Base-by-base conservation (phyloP, 30 jellyfish, hydroid and myxozoan species). In the Pseudorhiza aurosa region DNA sequence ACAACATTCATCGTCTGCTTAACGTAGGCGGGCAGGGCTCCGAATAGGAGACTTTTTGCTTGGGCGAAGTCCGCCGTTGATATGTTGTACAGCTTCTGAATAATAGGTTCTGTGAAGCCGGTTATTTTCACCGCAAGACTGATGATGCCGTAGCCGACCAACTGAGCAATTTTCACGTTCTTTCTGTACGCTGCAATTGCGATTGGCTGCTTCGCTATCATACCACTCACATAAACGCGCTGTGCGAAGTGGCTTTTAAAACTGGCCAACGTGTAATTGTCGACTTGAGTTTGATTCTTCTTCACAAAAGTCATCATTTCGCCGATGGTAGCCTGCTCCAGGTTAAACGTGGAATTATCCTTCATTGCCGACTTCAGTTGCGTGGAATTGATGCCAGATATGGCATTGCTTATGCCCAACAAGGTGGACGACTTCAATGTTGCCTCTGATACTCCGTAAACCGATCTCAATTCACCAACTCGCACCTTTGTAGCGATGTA, bases 1-100 rank as follows among this genome's bases (percentile, higher is more conserved):
- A 9, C 64, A 11, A 58, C 72, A 2, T 30, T 47, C 58, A 60
- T 39, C 18, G 46, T 46, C 26, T 4, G 37, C 27, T 77, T 77
- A 4, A 58, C 89, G 25, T 35, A 58, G 3, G 81, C 60, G 0
- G 80, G 80, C 33, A 77, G 11, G 1, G 12, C 43, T 10, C 62
- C 72, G 22, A 58, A 47, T 11, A 73, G 4, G 56, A 60, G 40
- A 2, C 29, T 21, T 18, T 59, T 43, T 0, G 81, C 81, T 1
- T n/a, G 24, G 4, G 3, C 32, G 22, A 57, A 43, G 24, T 46
- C 81, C 7, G 30, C 25, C 14, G 15, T 32, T 6, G 81, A 26
- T 1, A 77, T 58, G 2, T 0, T 19, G 43, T 77, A 58, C 1
- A 58, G 47, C 8, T 60, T 45, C 24, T 39, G 29, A 19, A 77